Conservation (phyloP, 1,140 invertebrate genomes). For the Gryon sp. region DNA sequence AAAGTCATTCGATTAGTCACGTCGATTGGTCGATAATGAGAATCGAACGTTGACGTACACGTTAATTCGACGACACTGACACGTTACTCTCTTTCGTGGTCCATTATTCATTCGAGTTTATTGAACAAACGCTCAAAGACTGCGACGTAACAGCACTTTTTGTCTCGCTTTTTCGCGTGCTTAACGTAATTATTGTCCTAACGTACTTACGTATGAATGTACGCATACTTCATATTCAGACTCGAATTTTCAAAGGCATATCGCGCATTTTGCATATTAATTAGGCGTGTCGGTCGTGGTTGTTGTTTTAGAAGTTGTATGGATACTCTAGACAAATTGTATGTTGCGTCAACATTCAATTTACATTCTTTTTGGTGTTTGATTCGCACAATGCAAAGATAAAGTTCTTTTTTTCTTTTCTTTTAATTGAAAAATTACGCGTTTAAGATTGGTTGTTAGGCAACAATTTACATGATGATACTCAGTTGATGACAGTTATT, state of each 20-base stretch:
- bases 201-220: neutral
- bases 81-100: slow-evolving; percentile 34
- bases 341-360: no score
- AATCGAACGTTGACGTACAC: slow-evolving; percentile 43
- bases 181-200: slow-evolving; percentile 31
- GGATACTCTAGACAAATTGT: no score
- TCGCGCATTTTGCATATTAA: slow-evolving; percentile 26
- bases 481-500: no score
- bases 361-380: no score
- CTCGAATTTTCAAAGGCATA: slow-evolving; percentile 11
- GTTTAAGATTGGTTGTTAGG: no score
- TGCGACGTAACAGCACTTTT: slow-evolving; percentile 4
- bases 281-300: slow-evolving; percentile 15
- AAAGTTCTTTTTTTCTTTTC: no score
- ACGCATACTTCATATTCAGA: slow-evolving; percentile 3
- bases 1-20: slow-evolving; percentile 60
- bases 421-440: no score
- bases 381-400: no score
- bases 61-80: slow-evolving; percentile 22
- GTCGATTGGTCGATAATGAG: slow-evolving; percentile 53
- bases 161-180: slow-evolving; percentile 2
- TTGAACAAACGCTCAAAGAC: slow-evolving; percentile 1
- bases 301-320: neutral
- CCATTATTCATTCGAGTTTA: slow-evolving; percentile 34
- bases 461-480: no score